Conservation (phyloP, 2,797 vertebrate genomes). For the Gallinago nigripennis region DNA sequence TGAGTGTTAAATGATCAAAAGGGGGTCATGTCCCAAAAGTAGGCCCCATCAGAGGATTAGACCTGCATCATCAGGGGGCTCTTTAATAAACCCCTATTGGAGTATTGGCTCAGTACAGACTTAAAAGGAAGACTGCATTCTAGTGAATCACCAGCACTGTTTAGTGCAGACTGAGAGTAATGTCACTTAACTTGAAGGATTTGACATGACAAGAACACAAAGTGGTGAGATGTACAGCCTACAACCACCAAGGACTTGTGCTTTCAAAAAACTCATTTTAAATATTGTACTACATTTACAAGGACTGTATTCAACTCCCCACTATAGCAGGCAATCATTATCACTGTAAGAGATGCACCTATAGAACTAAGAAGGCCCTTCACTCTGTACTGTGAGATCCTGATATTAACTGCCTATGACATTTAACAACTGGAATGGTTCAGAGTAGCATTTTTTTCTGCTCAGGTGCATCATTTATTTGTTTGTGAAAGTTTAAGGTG, state of each 20-base stretch:
- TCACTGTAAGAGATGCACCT: neutral
- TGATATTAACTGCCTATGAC: neutral
- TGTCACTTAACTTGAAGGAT: conserved; percentile 56
- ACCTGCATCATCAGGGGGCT: conserved; percentile 1
- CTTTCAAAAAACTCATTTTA: neutral
- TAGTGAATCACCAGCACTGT: conserved; percentile 50
- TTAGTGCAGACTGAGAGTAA: conserved; percentile 25
- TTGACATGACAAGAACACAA: conserved; percentile 43
- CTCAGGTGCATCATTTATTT: neutral
- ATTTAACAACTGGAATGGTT: neutral
- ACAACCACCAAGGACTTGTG: neutral
- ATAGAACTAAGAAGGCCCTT: neutral
- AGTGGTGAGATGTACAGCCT: conserved; percentile 17
- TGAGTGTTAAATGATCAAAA: neutral
- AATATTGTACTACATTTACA: neutral
- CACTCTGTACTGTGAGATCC: neutral
- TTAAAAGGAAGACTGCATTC: conserved; percentile 23
- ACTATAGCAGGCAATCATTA: neutral
- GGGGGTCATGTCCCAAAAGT: neutral
- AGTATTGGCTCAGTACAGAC: conserved; percentile 8
- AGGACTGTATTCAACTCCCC: neutral
- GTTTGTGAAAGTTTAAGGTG: neutral
- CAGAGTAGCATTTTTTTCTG: neutral
- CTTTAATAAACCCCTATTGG: neutral
- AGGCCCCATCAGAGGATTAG: conserved; percentile 50